Base-by-base conservation (phyloP, 1,140 invertebrate genomes). In the Apis dorsata region DNA sequence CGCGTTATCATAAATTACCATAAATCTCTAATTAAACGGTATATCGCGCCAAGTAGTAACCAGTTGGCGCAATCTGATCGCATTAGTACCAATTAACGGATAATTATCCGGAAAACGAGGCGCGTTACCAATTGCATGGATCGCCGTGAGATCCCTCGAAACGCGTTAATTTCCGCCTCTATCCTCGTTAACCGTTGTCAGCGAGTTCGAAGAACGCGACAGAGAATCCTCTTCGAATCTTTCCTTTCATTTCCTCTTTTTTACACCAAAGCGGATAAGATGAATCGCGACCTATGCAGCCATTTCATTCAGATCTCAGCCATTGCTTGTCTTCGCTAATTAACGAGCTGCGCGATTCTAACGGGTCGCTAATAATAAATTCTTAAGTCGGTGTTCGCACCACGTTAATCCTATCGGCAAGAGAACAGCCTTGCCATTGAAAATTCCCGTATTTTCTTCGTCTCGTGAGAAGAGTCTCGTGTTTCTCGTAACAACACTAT, bases 371-470 rank as follows among this genome's bases (percentile, higher is more conserved):
- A 87, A 86, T 87, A 81, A 86, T 77, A 44, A 44, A 53, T 70
- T 74, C 76, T 51, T 57, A 70, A 85, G 49, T n/a, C 49, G 15
- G 21, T 24, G 60, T 78, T 86, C 76, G 53, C 85, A 72, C 65
- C 34, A 55, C 72, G 73, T 17, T 59, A 74, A 57, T 75, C 34
- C 13, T 13, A 60, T 63, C 28, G 70, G 34, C 44, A 55, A 21
- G 77, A 51, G 71, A 81, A 76, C 65, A 86, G 57, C 74, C 63
- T 82, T 83, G 85, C 21, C 71, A 86, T 86, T 86, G 81, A 83
- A 79, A 83, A 78, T 85, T 73, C 69, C 60, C 65, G 10, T 44
- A 28, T n/a, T 57, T 65, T 24, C 44, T 57, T 44, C 44, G 28
- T 75, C 17, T 53, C 62, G 79, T 75, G 79, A 49, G 79, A 81